Percentiles rank a stretch among this genome's conserved stretches.
These are phyloP conservation scores for Callocephalon fimbriatum DNA, from an alignment of 2,113 vertebrate species.

Conservation along the genomic window DNA sequence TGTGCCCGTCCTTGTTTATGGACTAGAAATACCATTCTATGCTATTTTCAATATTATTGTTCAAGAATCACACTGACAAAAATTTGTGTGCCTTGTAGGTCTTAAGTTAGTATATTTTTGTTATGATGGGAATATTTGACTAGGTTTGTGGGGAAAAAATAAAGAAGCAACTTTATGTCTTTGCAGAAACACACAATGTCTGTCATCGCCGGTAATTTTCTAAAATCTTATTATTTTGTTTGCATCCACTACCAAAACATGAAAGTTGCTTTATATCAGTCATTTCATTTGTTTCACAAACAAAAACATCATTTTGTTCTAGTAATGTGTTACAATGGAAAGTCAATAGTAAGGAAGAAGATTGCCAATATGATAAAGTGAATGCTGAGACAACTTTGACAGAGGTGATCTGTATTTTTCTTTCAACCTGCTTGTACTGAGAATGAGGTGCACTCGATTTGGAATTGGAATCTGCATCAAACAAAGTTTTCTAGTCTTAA, in stretches of 20 bases:
- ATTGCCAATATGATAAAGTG: slow-evolving; percentile 21
- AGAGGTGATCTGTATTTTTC: slow-evolving; percentile 46
- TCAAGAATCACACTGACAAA: background rate
- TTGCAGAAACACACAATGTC: background rate
- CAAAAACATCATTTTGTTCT: slow-evolving; percentile 16
- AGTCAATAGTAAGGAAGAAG: slow-evolving; percentile 35
- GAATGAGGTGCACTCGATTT: background rate
- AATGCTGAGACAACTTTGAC: background rate
- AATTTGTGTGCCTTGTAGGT: background rate
- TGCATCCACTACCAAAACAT: background rate
- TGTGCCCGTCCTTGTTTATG: background rate
- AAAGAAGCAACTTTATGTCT: background rate
- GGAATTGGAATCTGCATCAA: background rate
- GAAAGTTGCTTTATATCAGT: background rate
- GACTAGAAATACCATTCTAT: background rate
- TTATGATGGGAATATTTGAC: background rate
- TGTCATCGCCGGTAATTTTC: background rate
- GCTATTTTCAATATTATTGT: background rate
- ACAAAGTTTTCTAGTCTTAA: background rate
- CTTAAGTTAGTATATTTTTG: background rate
- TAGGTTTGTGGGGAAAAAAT: background rate
- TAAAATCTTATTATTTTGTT: background rate
- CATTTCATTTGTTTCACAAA: slow-evolving; percentile 26
- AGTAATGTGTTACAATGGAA: slow-evolving; percentile 42
- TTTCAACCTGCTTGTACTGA: background rate